A percentile compares a stretch with the other conserved stretches of the same genome.
phyloP scores from a whole-genome alignment of 1,140 invertebrate species.

The silkworm (Bombyx mori) region DNA sequence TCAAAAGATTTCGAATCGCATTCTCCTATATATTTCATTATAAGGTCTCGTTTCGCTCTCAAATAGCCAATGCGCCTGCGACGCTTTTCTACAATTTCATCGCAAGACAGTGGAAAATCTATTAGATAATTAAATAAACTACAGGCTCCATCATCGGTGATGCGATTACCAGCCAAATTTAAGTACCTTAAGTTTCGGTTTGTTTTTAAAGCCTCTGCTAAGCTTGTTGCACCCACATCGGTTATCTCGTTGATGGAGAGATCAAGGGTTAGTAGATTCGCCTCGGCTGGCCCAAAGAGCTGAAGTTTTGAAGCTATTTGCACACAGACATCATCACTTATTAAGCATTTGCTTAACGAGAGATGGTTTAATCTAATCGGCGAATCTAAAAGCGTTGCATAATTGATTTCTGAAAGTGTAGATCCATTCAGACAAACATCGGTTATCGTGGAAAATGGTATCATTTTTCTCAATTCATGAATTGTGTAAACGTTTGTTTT shows the following conservation, averaged over 20 bases:
- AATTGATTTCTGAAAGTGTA: constrained; percentile 21
- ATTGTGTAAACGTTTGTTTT: constrained; percentile 23
- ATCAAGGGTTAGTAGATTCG: constrained; percentile 31
- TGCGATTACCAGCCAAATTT: constrained; percentile 42
- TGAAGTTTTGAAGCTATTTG: constrained; percentile 27
- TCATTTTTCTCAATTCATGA: constrained; percentile 31
- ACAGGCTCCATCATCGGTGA: constrained; percentile 29
- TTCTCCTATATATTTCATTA: constrained; percentile 19
- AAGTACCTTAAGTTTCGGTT: constrained; percentile 47
- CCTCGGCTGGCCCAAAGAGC: constrained; percentile 17
- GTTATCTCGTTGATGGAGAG: constrained; percentile 41
- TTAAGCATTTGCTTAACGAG: constrained; percentile 33
- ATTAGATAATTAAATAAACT: constrained; percentile 27
- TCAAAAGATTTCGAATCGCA: constrained; percentile 15
- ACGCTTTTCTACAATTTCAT: constrained; percentile 24
- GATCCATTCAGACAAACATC: constrained; percentile 33
- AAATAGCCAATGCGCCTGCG: constrained; percentile 25
- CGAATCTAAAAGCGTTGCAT: constrained; percentile 22
- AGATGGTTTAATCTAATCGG: constrained; percentile 19
- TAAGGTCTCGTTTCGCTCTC: constrained; percentile 21
- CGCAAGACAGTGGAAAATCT: constrained; percentile 33
- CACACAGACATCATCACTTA: constrained; percentile 31
- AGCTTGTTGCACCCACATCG: constrained; percentile 31
- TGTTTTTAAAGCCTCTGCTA: constrained; percentile 31
- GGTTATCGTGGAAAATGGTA: constrained; percentile 24